Percentiles rank a stretch among this genome's conserved stretches.
phyloP scores from a whole-genome alignment of 2,797 vertebrate genomes.

The Sebastes cheni region DNA sequence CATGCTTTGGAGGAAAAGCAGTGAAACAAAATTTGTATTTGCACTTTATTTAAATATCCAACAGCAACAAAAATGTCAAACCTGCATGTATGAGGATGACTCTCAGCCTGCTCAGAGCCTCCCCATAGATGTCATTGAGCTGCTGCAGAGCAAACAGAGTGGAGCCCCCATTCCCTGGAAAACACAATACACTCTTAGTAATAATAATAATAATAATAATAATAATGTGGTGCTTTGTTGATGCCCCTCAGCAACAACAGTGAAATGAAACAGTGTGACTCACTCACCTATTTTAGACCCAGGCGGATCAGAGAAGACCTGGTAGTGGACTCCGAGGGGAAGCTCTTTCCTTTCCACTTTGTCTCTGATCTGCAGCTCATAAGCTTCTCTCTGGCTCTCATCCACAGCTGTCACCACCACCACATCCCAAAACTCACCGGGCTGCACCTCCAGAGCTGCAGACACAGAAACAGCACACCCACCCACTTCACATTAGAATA shows the following conservation, averaged over 20 bases:
- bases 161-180: conserved; percentile 94
- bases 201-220: neutral
- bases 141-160: conserved; percentile 86
- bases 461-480: neutral
- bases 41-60: neutral
- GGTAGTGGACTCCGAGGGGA: conserved; percentile 85
- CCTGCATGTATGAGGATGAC: conserved; percentile 94
- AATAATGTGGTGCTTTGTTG: neutral
- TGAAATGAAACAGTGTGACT: neutral
- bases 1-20: neutral
- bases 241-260: neutral
- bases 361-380: conserved; percentile 84
- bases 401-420: conserved; percentile 90
- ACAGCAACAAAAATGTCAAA: conserved; percentile 56
- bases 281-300: conserved; percentile 88
- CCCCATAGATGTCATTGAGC: conserved; percentile 85
- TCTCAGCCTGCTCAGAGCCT: conserved; percentile 80
- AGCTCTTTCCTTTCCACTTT: conserved; percentile 86
- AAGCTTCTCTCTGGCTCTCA: conserved; percentile 83
- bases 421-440: conserved; percentile 89
- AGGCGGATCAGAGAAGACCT: conserved; percentile 88
- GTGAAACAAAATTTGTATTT: neutral
- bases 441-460: conserved; percentile 76
- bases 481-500: neutral
- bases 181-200: neutral